Evolutionary conservation across 2,797 vertebrate genomes (phyloP), one percentile per base, ranked within the genome.

Genomic region (Aldrovandia affinis): DNA sequence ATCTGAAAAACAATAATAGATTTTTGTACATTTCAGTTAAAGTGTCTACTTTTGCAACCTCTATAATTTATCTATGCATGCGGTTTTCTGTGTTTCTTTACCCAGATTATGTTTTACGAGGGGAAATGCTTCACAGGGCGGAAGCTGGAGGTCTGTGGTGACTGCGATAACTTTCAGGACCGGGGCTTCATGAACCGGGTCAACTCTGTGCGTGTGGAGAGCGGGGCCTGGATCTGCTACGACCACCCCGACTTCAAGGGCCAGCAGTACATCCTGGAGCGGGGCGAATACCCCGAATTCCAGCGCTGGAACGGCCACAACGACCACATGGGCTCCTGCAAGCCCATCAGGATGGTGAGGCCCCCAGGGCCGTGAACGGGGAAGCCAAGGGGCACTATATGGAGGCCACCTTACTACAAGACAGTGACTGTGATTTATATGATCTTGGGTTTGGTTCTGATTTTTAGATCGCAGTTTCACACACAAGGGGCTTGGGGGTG

Each of bases 261-360:
- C 79, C 94, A 94, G 88, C 95, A 95, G 85, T 95, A 93, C 12
- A 70, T 95, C 88, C 90, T 96, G 88, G 94, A 96, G 73, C 94
- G 83, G 0, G 94, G 94, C 0, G 90, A 95, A 77, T 94, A 95
- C 70, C 94, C 94, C 0, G 86, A 94, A 1, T 95, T 95, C 89
- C 90, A 90, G 80, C 90, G 85, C 77, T 96, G 95, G 95, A 95
- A 95, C 0, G 88, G 92, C 0, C 93, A 90, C 92, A 92, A 90
- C 0, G 95, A 95, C 90, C 95, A 93, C 88, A 91, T 95, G 93
- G 94, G 93, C 83, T 98, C 97, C 92, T 97, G 96, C 89, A 93
- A 87, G 85, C 97, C 97, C 15, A 81, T 97, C 1, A 95, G 95
- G 63, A 98, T 97, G 97, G 96, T 97, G 92, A 90, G 95, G 89